phyloP scores from a whole-genome alignment of 2,797 vertebrate species.

The Melanotaenia trifasciata region DNA sequence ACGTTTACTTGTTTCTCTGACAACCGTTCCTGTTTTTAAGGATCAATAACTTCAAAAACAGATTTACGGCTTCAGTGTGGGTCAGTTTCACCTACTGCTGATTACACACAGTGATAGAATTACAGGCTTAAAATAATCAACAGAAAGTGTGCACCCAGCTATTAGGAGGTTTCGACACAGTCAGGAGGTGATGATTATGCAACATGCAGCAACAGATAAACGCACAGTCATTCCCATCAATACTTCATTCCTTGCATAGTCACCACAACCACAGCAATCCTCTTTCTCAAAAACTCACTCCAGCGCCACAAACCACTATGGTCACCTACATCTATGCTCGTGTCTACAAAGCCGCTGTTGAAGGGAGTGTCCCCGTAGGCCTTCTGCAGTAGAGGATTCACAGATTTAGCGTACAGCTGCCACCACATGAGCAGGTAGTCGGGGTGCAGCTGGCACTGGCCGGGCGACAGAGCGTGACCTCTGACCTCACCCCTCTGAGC shows the following conservation, averaged over 20 bases:
- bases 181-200: slow-evolving; percentile 16
- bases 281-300: background rate
- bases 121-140: background rate
- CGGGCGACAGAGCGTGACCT: slow-evolving; percentile 76
- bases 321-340: slow-evolving; percentile 50
- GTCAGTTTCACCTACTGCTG: background rate
- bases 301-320: background rate
- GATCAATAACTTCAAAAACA: background rate
- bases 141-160: background rate
- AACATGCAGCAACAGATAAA: slow-evolving; percentile 28
- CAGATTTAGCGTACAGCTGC: slow-evolving; percentile 83
- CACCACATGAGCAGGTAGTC: slow-evolving; percentile 94
- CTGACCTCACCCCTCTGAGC: slow-evolving; percentile 85
- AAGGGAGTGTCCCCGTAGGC: slow-evolving; percentile 82
- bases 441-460: slow-evolving; percentile 82
- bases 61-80: background rate
- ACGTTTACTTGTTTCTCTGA: slow-evolving; percentile 3
- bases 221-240: slow-evolving; percentile 31
- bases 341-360: slow-evolving; percentile 76
- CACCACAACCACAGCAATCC: background rate
- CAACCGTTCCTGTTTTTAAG: background rate
- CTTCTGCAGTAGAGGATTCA: slow-evolving; percentile 85
- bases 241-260: background rate
- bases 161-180: slow-evolving; percentile 16
- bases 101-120: background rate